Conservation (phyloP, 2,888 invertebrate species). For the Allophyes oxyacanthae region DNA sequence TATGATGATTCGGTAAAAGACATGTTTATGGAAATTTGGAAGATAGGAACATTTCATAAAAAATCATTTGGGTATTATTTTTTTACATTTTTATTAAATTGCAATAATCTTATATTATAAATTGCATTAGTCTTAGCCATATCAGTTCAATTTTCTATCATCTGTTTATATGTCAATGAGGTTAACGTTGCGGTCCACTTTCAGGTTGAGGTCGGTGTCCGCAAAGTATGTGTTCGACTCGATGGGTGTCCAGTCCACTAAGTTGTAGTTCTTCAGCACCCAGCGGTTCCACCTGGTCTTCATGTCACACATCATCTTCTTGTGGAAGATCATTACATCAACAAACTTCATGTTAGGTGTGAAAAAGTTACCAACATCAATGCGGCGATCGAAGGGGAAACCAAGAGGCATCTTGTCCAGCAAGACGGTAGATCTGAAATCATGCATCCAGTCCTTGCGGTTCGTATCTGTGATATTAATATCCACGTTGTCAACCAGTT, state of each 20-base stretch:
- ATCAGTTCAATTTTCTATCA: conserved; percentile 9
- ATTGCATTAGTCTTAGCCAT: conserved; percentile 23
- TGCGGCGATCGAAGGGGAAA: conserved; percentile 93
- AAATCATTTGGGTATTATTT: conserved; percentile 27
- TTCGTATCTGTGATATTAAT: conserved; percentile 77
- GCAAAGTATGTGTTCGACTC: conserved; percentile 68
- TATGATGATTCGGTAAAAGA: no score
- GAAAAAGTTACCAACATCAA: conserved; percentile 89
- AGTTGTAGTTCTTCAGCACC: conserved; percentile 76
- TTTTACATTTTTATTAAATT: conserved; percentile 27
- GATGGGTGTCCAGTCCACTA: conserved; percentile 69
- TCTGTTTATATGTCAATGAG: conserved; percentile 37
- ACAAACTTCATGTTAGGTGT: conserved; percentile 92
- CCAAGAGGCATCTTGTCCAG: conserved; percentile 91
- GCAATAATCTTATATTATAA: conserved; percentile 16
- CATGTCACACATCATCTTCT: conserved; percentile 84
- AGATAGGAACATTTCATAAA: conserved; percentile 22
- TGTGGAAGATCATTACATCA: conserved; percentile 91
- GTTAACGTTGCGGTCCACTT: conserved; percentile 44
- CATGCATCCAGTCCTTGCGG: conserved; percentile 79
- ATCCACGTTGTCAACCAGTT: conserved; percentile 79
- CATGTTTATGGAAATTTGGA: background rate
- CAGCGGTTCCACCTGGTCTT: conserved; percentile 79
- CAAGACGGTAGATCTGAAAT: conserved; percentile 78
- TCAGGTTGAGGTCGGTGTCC: conserved; percentile 68